These are phyloP conservation scores for Pipistrellus nathusii DNA, from an alignment of 2,797 vertebrate species.

Conservation along the genomic window DNA sequence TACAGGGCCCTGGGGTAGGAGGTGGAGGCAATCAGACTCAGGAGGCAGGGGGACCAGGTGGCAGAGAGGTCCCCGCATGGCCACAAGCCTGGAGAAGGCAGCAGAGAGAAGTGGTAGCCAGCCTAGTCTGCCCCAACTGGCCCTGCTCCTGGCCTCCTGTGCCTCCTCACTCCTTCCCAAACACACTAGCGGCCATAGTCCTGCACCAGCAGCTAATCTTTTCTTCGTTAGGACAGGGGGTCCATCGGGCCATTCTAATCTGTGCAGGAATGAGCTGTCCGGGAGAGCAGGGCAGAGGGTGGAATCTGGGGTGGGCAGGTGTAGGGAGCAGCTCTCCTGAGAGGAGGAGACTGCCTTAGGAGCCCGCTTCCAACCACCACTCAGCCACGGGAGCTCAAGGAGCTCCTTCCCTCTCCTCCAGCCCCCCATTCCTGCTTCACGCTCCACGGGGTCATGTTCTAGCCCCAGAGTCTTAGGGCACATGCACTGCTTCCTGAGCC, in stretches of 20 bases:
- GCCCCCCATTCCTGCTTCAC: not conserved
- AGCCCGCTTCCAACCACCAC: not conserved
- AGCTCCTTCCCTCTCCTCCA: not conserved
- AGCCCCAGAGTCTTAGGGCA: not conserved
- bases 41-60: not conserved
- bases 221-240: not conserved
- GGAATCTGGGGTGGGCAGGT: not conserved
- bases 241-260: not conserved
- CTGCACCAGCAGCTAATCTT: not conserved
- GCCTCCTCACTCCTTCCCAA: not conserved
- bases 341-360: not conserved
- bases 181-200: not conserved
- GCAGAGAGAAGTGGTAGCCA: not conserved
- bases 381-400: not conserved
- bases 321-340: not conserved
- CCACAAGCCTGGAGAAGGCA: slow-evolving; percentile 14
- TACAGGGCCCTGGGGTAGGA: not conserved
- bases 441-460: not conserved
- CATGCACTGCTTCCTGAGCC: not conserved
- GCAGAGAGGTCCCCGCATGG: not conserved
- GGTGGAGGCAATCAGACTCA: not conserved
- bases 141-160: not conserved
- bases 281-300: not conserved
- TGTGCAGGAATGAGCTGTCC: not conserved
- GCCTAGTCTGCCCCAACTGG: not conserved